Conservation (phyloP, 2,888 invertebrate genomes). For the Nasonovia ribisnigri region DNA sequence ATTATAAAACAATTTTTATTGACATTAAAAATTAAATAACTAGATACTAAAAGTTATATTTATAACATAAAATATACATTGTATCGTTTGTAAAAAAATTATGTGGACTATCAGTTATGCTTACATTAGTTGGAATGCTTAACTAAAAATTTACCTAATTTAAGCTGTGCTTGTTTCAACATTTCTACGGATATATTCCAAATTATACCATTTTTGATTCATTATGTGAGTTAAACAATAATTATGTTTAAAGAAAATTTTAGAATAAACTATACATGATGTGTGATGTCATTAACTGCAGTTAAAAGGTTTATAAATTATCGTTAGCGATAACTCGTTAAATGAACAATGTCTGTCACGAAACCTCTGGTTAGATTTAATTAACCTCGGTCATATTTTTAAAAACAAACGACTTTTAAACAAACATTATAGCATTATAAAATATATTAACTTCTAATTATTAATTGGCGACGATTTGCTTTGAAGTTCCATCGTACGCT, state of each 20-base stretch:
- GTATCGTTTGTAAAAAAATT: background rate
- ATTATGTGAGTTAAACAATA: background rate
- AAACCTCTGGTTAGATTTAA: background rate
- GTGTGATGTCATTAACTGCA: background rate
- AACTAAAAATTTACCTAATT: background rate
- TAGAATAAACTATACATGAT: background rate
- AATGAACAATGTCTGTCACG: background rate
- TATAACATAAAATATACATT: background rate
- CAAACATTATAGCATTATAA: background rate
- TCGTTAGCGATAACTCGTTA: background rate
- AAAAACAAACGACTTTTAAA: constrained; percentile 28
- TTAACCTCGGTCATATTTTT: background rate
- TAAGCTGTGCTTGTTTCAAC: background rate
- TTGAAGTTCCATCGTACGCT: constrained; percentile 14
- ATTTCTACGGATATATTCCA: background rate
- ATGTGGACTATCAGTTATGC: background rate
- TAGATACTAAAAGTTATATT: background rate
- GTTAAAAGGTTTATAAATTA: background rate
- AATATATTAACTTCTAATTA: background rate
- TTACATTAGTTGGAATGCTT: background rate
- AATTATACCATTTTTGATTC: background rate
- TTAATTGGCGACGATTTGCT: background rate
- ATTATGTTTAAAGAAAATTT: background rate
- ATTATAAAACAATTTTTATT: background rate
- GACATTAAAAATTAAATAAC: background rate